Percentiles rank a stretch among this genome's conserved stretches.
phyloP scores from a whole-genome alignment of 2,888 invertebrate species.

The Parelbella ahira region DNA sequence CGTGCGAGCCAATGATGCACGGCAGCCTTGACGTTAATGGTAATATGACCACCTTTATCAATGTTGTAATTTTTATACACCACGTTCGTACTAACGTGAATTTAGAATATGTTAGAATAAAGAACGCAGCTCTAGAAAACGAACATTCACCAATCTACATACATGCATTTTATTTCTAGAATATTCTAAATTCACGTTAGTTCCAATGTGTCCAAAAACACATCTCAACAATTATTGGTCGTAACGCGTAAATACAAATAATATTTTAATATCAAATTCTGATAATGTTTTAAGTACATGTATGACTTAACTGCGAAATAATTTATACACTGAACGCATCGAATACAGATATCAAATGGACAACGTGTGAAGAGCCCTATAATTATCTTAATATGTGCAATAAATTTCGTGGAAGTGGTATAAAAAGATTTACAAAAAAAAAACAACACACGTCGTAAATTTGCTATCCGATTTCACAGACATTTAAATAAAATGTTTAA shows the following conservation, averaged over 20 bases:
- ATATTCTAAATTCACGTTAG: no score
- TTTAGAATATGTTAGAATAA: background rate
- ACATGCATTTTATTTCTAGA: no score
- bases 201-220: no score
- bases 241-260: background rate
- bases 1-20: conserved; percentile 21
- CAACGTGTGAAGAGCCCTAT: conserved; percentile 3
- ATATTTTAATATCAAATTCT: conserved; percentile 5
- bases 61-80: conserved; percentile 5
- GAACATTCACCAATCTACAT: no score
- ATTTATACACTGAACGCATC: conserved; percentile 1
- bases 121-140: no score
- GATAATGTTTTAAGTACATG: conserved; percentile 6
- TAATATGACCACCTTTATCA: conserved; percentile 11
- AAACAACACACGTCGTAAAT: conserved; percentile 8
- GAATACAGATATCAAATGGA: conserved; percentile 14
- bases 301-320: conserved; percentile 6
- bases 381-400: conserved; percentile 19
- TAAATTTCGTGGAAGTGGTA: conserved; percentile 12
- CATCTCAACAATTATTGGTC: no score
- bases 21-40: conserved; percentile 12
- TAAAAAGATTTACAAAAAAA: conserved; percentile 8
- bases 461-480: conserved; percentile 4
- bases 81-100: background rate
- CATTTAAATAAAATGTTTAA: conserved; percentile 5